A percentile compares a stretch with the other conserved stretches of the same genome.
Conservation (phyloP, 2,113 vertebrate species). For the Vanacampus margaritifer region DNA sequence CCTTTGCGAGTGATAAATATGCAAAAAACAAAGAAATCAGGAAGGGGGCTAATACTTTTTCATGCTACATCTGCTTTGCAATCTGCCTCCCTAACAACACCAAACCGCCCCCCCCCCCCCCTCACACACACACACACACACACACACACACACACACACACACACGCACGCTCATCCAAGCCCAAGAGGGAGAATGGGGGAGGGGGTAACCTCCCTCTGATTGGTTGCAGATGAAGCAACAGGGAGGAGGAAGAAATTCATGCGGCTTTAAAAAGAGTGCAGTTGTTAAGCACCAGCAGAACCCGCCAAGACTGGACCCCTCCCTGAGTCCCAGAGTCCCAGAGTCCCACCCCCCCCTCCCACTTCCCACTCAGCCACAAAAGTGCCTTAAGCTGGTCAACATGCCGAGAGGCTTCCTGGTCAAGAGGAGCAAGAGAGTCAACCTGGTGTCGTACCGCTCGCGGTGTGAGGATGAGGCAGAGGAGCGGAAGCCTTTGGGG, state of each 20-base stretch:
- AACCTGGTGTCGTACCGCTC: conserved; percentile 82
- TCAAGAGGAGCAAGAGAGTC: conserved; percentile 82
- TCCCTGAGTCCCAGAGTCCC: not conserved
- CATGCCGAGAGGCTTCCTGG: conserved; percentile 90
- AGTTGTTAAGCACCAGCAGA: conserved; percentile 51
- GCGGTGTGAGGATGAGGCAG: conserved; percentile 73
- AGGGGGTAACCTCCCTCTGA: conserved; percentile 62
- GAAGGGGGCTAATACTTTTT: conserved; percentile 11
- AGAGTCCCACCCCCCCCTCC: too few species aligned
- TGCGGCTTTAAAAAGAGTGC: conserved; percentile 80
- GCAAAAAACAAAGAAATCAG: conserved; percentile 68
- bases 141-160: too few species aligned
- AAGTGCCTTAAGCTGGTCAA: conserved; percentile 62
- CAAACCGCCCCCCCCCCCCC: conserved; percentile 31
- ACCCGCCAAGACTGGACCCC: not conserved
- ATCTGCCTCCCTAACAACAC: conserved; percentile 41
- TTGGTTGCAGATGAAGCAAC: conserved; percentile 76
- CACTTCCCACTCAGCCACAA: not conserved
- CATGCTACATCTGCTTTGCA: conserved; percentile 76
- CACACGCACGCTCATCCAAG: too few species aligned
- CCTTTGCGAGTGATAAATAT: too few species aligned
- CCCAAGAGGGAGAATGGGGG: conserved; percentile 23
- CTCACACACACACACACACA: not conserved
- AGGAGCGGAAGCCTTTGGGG: conserved; percentile 31
- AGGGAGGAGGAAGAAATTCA: conserved; percentile 76